These are phyloP conservation scores for Didymodactylos carnosus DNA, from an alignment of 2,888 invertebrate genomes.

Conservation along the genomic window DNA sequence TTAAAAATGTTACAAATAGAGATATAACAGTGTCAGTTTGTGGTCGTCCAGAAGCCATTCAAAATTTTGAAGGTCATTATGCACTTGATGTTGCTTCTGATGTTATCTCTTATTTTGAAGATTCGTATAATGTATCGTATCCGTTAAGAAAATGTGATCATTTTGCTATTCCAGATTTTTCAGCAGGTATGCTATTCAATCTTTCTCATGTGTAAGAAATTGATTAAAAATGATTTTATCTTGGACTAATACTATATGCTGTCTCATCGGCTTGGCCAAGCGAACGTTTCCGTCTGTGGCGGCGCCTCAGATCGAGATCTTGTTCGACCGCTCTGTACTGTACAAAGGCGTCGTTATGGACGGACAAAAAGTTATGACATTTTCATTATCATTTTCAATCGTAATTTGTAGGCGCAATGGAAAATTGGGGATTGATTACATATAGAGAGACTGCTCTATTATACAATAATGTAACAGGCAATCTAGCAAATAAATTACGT, in stretches of 20 bases:
- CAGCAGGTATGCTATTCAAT: not conserved
- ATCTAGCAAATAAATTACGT: constrained; percentile 2
- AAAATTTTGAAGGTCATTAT: constrained; percentile 1
- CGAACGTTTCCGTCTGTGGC: too few relatives aligned
- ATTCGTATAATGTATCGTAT: constrained; percentile 3
- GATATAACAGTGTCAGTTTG: not conserved
- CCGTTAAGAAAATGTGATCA: constrained; percentile 7
- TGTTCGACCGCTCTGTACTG: too few relatives aligned
- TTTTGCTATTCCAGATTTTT: not conserved
- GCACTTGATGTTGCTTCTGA: constrained; percentile 1
- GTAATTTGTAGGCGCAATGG: not conserved
- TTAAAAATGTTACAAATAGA: not conserved
- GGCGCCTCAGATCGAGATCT: too few relatives aligned
- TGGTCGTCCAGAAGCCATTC: constrained; percentile 7
- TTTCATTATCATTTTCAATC: too few relatives aligned
- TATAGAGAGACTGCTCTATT: constrained; percentile 11
- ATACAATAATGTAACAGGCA: constrained; percentile 3
- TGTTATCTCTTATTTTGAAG: constrained; percentile 1
- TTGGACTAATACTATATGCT: too few relatives aligned
- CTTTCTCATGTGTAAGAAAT: not conserved
- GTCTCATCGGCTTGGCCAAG: too few relatives aligned
- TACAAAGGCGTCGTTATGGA: too few relatives aligned
- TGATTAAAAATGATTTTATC: not conserved
- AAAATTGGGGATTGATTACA: constrained; percentile 12
- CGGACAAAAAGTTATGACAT: too few relatives aligned